Conservation (phyloP, 1,140 invertebrate species). For the Scylla paramamosain region DNA sequence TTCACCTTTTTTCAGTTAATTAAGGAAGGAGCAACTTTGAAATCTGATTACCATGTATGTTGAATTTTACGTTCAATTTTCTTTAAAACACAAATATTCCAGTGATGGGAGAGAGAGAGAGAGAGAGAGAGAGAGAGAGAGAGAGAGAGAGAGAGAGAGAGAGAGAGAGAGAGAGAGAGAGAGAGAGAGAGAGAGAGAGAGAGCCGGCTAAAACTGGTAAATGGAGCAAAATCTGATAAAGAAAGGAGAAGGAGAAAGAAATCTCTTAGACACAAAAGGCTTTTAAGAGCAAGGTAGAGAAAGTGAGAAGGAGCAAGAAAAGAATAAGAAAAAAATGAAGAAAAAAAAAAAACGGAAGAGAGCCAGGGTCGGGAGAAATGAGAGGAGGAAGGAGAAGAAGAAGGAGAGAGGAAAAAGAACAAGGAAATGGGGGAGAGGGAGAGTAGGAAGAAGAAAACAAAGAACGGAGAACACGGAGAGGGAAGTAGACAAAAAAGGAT, state of each 20-base stretch:
- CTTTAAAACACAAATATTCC: no score
- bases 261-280: no score
- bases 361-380: neutral
- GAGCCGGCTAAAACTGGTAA: neutral
- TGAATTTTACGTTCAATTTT: no score
- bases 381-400: neutral
- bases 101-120: neutral
- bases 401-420: neutral
- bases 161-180: constrained; percentile 20
- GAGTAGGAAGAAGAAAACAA: neutral
- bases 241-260: no score
- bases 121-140: neutral
- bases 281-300: no score
- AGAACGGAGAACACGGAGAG: neutral
- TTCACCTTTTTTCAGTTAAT: no score
- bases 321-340: neutral
- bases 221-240: no score
- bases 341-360: neutral
- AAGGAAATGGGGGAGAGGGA: neutral
- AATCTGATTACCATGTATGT: no score
- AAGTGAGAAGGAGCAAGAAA: neutral
- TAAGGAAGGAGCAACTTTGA: no score
- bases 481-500: neutral
- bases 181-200: constrained; percentile 20
- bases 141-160: constrained; percentile 20